Evolutionary conservation across 2,888 invertebrate species (phyloP).

Genomic region (Oscheius myriophilus): DNA sequence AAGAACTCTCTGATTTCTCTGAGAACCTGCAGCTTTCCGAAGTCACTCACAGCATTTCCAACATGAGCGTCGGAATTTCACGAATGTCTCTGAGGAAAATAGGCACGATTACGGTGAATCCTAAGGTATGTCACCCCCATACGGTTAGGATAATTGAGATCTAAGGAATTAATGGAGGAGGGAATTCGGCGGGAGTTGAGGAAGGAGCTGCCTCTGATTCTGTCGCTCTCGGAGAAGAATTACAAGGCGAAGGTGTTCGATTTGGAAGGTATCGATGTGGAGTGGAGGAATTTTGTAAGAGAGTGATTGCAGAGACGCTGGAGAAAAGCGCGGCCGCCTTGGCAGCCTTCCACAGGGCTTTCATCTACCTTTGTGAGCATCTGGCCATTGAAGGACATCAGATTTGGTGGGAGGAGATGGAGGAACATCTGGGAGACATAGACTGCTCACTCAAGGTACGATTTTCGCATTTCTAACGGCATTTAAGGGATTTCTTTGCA

Average conservation of each 20-base stretch:
- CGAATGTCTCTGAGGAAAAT: conserved; percentile 43
- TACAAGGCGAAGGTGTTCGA: conserved; percentile 20
- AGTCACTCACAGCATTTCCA: conserved; percentile 59
- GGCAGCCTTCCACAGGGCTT: conserved; percentile 24
- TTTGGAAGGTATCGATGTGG: conserved; percentile 25
- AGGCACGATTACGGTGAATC: conserved; percentile 46
- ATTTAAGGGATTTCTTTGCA: background rate
- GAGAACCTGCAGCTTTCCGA: conserved; percentile 53
- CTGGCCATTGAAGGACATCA: conserved; percentile 59
- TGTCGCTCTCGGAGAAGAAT: conserved; percentile 23
- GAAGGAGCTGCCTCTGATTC: conserved; percentile 41
- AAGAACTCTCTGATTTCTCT: conserved; percentile 50
- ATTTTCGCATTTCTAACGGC: background rate
- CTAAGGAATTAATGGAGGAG: conserved; percentile 53
- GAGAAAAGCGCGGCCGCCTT: conserved; percentile 2
- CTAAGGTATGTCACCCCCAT: conserved; percentile 28
- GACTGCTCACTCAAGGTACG: conserved; percentile 10
- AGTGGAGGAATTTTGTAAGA: too few species aligned
- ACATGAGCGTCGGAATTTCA: conserved; percentile 52
- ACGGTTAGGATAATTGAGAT: background rate
- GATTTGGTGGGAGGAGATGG: conserved; percentile 55
- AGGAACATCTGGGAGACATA: conserved; percentile 25
- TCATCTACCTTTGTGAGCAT: conserved; percentile 66
- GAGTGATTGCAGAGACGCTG: conserved; percentile 25
- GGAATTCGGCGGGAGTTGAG: conserved; percentile 60